Base-by-base conservation (phyloP, 2,888 invertebrate genomes). In the Limenitis camilla region DNA sequence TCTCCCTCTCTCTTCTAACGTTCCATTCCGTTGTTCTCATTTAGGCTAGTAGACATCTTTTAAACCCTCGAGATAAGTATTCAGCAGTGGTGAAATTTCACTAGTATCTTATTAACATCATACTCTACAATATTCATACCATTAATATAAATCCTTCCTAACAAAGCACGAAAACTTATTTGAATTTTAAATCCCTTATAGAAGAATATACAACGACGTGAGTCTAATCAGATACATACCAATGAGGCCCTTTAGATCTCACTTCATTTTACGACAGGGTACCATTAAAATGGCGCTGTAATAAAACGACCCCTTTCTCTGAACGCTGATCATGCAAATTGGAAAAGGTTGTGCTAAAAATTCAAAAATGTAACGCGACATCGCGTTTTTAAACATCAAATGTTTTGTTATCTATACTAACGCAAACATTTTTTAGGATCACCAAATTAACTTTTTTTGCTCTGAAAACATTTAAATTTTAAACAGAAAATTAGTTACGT, bases 261-360 rank as follows among this genome's bases (percentile, higher is more conserved):
- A 62, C 64, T 67, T 56, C 61, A 59, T 65, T 71, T 74, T 71
- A 71, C 62, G 63, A 63, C 52, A 61, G 61, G 58, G 52, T 45
- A 56, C 49, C 53, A 51, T 59, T 68, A 70, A 68, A 68, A 67
- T 65, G 64, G 55, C 61, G 62, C 63, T 56, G 51, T 47, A 55
- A 56, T 60, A 58, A 60, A 60, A 53, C 44, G 52, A 50, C 54
- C 53, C 53, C 57, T 55, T 55, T 49, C 51, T 31, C 40, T 55
- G 43, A 56, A 40, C 58, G 54, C 60, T 56, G 58, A 56, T 56
- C 53, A 56, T 55, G 56, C 60, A 53, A 56, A 57, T 53, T 45
- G 50, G 33, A 27, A 48, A 50, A 49, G 52, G 58, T 48, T 53
- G 48, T 36, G 46, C 43, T 56, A 44, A 49, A 46, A 42, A 48